Percentiles rank a stretch among this genome's conserved stretches.
These are phyloP conservation scores for Ptiloglossa arizonensis DNA, from an alignment of 1,140 invertebrate genomes.

Conservation along the genomic window DNA sequence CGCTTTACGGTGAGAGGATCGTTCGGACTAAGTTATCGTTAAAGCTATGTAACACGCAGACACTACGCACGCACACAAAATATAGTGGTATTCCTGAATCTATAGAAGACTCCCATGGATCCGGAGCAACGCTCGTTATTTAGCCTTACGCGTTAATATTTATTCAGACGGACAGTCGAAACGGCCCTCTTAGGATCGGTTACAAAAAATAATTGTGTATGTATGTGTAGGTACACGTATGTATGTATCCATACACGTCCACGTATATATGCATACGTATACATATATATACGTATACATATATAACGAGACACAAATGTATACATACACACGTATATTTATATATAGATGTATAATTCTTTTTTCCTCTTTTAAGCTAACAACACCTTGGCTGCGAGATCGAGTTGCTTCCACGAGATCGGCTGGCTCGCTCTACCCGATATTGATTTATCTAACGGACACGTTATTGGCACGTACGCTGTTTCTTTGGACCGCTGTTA, in stretches of 20 bases:
- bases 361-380: conserved; percentile 43
- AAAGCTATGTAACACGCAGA: conserved; percentile 59
- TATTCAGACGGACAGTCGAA: conserved; percentile 28
- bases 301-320: too few species aligned
- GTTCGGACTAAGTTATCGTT: conserved; percentile 54
- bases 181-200: conserved; percentile 56
- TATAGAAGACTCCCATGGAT: conserved; percentile 46
- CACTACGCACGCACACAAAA: conserved; percentile 64
- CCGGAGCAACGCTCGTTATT: conserved; percentile 27
- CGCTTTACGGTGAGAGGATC: conserved; percentile 72
- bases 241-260: neutral
- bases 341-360: conserved; percentile 47
- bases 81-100: conserved; percentile 56
- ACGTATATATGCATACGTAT: neutral
- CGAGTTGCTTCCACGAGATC: conserved; percentile 33
- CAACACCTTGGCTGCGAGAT: conserved; percentile 50
- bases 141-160: conserved; percentile 36
- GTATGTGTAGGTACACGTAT: conserved; percentile 28
- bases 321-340: neutral
- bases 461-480: conserved; percentile 78
- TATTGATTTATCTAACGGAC: conserved; percentile 66
- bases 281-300: neutral
- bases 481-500: conserved; percentile 73
- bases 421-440: conserved; percentile 21
- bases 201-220: conserved; percentile 78